These are phyloP conservation scores for Dynastes grantii DNA, from an alignment of 2,888 invertebrate genomes.

Conservation along the genomic window DNA sequence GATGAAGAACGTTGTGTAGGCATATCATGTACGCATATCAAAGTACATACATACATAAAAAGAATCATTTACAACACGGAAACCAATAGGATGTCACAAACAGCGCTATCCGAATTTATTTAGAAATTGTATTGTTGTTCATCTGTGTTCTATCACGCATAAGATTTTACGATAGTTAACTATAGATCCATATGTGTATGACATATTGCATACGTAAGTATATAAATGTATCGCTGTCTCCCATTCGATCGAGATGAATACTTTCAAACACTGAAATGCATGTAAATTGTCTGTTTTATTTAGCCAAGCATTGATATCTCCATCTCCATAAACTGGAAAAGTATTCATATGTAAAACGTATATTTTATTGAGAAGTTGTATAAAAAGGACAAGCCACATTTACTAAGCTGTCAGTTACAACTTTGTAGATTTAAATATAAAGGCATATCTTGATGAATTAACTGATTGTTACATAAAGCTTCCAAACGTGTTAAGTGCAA, in stretches of 20 bases:
- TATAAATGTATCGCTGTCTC: conserved; percentile 11
- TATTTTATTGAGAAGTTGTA: too few relatives aligned
- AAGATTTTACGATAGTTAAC: conserved; percentile 40
- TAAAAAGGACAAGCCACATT: too few relatives aligned
- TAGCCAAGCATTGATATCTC: conserved; percentile 6
- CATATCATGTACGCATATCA: conserved; percentile 24
- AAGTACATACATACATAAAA: background rate
- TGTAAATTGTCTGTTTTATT: conserved; percentile 19
- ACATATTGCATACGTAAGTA: conserved; percentile 20
- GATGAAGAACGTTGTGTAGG: background rate
- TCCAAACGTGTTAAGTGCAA: too few relatives aligned
- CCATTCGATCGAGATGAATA: conserved; percentile 5
- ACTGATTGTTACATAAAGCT: too few relatives aligned
- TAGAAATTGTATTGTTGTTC: conserved; percentile 31
- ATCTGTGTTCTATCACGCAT: conserved; percentile 37
- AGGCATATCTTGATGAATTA: too few relatives aligned
- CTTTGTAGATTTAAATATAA: too few relatives aligned
- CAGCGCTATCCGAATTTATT: conserved; percentile 30
- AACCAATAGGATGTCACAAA: conserved; percentile 38
- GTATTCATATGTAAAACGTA: too few relatives aligned
- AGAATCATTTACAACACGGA: background rate
- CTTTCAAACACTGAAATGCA: conserved; percentile 2
- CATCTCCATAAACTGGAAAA: background rate
- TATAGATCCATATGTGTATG: conserved; percentile 28
- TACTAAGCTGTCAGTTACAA: too few relatives aligned